Conservation (phyloP, 2,797 vertebrate species). For the Dermochelys coriacea region DNA sequence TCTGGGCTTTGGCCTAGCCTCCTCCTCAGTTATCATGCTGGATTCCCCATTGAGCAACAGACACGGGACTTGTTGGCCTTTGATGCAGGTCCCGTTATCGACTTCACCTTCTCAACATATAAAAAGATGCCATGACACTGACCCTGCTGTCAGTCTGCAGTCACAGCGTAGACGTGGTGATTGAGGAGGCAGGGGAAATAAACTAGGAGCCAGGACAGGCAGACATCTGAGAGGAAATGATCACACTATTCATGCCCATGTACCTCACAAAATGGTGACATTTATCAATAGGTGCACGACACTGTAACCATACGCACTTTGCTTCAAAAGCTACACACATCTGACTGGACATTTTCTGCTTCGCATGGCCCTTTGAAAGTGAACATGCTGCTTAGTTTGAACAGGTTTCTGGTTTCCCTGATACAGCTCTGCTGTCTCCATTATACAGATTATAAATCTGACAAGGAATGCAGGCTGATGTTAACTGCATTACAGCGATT, state of each 20-base stretch:
- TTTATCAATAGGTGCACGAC: not conserved
- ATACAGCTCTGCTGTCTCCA: not conserved
- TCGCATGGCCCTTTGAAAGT: not conserved
- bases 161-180: not conserved
- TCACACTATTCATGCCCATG: not conserved
- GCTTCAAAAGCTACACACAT: not conserved
- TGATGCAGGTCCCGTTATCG: not conserved
- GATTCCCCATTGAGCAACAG: not conserved
- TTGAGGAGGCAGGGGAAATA: not conserved
- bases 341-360: not conserved
- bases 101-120: not conserved
- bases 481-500: not conserved
- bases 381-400: not conserved
- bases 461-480: not conserved
- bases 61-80: not conserved
- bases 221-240: not conserved
- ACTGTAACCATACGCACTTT: not conserved
- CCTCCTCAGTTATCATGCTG: not conserved
- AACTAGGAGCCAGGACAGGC: not conserved
- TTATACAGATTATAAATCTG: not conserved
- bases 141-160: not conserved
- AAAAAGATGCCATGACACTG: not conserved
- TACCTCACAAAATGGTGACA: not conserved
- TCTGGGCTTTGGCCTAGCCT: not conserved
- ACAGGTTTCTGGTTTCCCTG: not conserved